Conservation (phyloP, 2,888 invertebrate species). For the Drosophila kanekoi region DNA sequence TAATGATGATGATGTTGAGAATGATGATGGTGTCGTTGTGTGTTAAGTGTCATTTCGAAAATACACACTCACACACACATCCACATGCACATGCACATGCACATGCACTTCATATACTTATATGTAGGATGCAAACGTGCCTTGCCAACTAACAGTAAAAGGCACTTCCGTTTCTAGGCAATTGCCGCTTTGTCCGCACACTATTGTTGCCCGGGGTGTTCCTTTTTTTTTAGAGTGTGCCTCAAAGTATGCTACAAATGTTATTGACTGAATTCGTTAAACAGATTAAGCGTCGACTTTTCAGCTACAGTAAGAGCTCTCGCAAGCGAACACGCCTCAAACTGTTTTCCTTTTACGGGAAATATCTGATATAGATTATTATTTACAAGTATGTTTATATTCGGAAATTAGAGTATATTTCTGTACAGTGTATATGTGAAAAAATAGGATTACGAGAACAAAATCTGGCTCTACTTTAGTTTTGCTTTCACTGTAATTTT, state of each 20-base stretch:
- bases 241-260: constrained; percentile 68
- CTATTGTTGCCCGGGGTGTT: constrained; percentile 16
- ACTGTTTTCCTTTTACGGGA: too few relatives aligned
- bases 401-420: too few relatives aligned
- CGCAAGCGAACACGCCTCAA: background rate
- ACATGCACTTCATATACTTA: constrained; percentile 28
- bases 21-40: constrained; percentile 64
- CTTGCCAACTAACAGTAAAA: constrained; percentile 47
- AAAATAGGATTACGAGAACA: too few relatives aligned
- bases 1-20: constrained; percentile 29
- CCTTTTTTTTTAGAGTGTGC: constrained; percentile 29
- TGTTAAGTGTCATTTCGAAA: constrained; percentile 64
- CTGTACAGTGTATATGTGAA: too few relatives aligned
- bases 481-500: background rate
- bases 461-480: background rate
- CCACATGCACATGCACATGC: constrained; percentile 10
- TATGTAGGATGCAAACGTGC: constrained; percentile 60
- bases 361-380: too few relatives aligned
- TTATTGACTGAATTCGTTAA: constrained; percentile 29
- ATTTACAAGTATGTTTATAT: too few relatives aligned
- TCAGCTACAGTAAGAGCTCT: constrained; percentile 1
- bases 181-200: constrained; percentile 12
- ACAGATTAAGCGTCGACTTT: background rate
- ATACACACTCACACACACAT: constrained; percentile 21
- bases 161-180: constrained; percentile 58